phyloP scores from a whole-genome alignment of 2,888 invertebrate genomes.

The Ariolimax columbianus region DNA sequence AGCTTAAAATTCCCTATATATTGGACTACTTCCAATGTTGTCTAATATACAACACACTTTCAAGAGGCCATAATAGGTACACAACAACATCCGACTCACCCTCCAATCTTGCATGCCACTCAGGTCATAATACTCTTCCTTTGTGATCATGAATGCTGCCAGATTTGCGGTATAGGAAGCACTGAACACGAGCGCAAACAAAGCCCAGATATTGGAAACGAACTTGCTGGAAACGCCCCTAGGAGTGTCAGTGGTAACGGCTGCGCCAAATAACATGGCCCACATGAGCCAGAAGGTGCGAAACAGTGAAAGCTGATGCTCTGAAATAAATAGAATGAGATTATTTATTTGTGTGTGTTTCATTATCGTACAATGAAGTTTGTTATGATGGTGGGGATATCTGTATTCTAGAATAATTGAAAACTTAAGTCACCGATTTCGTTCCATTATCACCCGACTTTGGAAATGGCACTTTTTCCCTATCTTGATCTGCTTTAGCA shows the following conservation, averaged over 20 bases:
- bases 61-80: too few relatives aligned
- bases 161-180: slow-evolving; percentile 99
- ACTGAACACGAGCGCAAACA: slow-evolving; percentile 97
- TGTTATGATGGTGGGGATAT: too few relatives aligned
- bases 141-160: slow-evolving; percentile 99
- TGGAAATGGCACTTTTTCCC: too few relatives aligned
- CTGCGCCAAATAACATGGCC: slow-evolving; percentile 98
- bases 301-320: slow-evolving; percentile 83
- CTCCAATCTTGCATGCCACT: slow-evolving; percentile 89
- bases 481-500: too few relatives aligned
- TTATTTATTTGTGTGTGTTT: too few relatives aligned
- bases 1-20: too few relatives aligned
- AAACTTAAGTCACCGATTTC: too few relatives aligned
- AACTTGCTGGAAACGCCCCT: slow-evolving; percentile 93
- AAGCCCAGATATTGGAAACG: slow-evolving; percentile 78
- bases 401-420: too few relatives aligned
- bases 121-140: slow-evolving; percentile 95
- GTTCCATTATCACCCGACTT: too few relatives aligned
- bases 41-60: too few relatives aligned
- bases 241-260: slow-evolving; percentile 97
- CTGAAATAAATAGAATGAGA: slow-evolving; percentile 59
- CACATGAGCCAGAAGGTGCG: slow-evolving; percentile 99
- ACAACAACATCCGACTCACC: slow-evolving; percentile 73
- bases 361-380: too few relatives aligned
- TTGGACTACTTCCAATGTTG: too few relatives aligned